Evolutionary conservation across 2,888 invertebrate species (phyloP), one percentile per base, ranked within the genome.

Genomic region (Plusia festucae): DNA sequence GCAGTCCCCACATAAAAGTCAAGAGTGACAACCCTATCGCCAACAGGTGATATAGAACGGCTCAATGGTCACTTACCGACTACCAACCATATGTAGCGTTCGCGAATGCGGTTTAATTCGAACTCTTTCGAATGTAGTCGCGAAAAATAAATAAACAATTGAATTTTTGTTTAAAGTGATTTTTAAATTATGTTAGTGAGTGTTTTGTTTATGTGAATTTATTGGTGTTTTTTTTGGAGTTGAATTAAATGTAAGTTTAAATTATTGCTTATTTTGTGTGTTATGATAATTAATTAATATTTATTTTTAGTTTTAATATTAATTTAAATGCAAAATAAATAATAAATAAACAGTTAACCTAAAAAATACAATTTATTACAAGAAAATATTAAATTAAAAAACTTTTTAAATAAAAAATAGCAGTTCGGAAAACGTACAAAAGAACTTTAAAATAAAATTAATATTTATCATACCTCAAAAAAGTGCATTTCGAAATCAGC

Each of bases 51-150:
- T 83, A 82, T 78, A 79, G 58, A 77, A 70, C 81, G 79, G 76
- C 73, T 81, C 80, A 86, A 84, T 90, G 91, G 90, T 89, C 93
- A 93, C 90, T 93, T 90, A 89, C 86, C 84, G 88, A 85, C 86
- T 83, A 83, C 84, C 86, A 83, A 88, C 87, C 90, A 85, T 84
- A 85, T 87, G 87, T 82, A 83, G 78, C 84, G 89, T 85, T 84
- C 90, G 91, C 86, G 83, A 84, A 82, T 83, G 80, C 78, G 75
- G 82, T 82, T 85, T 78, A 86, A 82, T 83, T 82, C 87, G 84
- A 85, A 86, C 79, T 76, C 82, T 82, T 81, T 78, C 71, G 72
- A 82, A 73, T 82, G 82, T 68, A 72, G 60, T 78, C 57, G 60
- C 61, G 44, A 52, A 77, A 71, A 73, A 62, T 62, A 68, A 40